phyloP scores from a whole-genome alignment of 2,888 invertebrate genomes.

The Scaptomyza caliginosa region DNA sequence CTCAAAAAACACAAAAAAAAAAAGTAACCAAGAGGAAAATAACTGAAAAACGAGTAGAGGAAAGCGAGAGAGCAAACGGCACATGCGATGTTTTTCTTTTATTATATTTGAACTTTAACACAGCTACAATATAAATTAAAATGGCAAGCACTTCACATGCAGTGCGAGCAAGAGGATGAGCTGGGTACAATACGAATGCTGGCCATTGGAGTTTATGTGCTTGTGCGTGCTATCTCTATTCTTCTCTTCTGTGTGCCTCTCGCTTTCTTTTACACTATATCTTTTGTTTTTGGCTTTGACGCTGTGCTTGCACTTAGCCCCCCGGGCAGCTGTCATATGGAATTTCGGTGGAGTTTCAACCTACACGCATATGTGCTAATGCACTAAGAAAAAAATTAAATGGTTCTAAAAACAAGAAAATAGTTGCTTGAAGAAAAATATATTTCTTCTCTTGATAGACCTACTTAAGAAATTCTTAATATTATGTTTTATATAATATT shows the following conservation, averaged over 20 bases:
- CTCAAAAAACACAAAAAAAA: constrained; percentile 1
- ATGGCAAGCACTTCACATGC: constrained; percentile 58
- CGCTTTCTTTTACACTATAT: background rate
- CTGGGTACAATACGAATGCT: constrained; percentile 16
- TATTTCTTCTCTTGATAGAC: background rate
- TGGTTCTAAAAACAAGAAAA: no score
- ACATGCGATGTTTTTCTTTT: constrained; percentile 60
- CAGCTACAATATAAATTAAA: constrained; percentile 76
- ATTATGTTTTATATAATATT: no score
- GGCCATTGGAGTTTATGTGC: constrained; percentile 59
- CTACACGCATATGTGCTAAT: constrained; percentile 4
- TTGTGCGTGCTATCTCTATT: constrained; percentile 23
- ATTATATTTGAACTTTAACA: constrained; percentile 72
- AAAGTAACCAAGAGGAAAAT: background rate
- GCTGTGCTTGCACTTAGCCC: constrained; percentile 49
- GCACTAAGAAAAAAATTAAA: constrained; percentile 2
- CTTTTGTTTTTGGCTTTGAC: constrained; percentile 7
- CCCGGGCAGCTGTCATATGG: constrained; percentile 59
- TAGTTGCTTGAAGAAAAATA: no score
- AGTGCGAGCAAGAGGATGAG: background rate
- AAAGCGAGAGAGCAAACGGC: constrained; percentile 8
- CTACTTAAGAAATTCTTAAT: no score
- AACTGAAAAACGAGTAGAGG: constrained; percentile 14
- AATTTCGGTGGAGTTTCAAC: constrained; percentile 44
- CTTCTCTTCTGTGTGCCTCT: background rate